phyloP scores from a whole-genome alignment of 1,140 invertebrate species.

The Diorhabda sublineata region DNA sequence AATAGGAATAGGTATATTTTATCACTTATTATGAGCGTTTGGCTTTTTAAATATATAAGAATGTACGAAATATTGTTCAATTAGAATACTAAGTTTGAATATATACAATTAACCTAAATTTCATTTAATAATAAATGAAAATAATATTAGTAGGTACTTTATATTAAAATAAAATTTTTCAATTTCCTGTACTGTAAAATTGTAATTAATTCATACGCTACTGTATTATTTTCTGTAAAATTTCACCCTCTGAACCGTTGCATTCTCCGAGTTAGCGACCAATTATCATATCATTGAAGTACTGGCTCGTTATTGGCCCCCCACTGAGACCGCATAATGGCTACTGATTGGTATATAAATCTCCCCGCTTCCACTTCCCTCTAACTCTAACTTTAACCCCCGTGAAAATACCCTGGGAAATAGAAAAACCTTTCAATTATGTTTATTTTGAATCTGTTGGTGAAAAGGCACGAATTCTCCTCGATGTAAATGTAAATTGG shows the following conservation, averaged over 20 bases:
- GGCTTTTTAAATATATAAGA: too few relatives aligned
- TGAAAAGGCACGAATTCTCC: conserved; percentile 6
- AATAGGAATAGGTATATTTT: too few relatives aligned
- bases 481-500: conserved; percentile 10
- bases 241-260: conserved; percentile 8
- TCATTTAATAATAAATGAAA: too few relatives aligned
- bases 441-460: conserved; percentile 11
- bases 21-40: too few relatives aligned
- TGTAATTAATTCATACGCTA: background rate
- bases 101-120: too few relatives aligned
- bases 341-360: conserved; percentile 24
- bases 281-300: conserved; percentile 29
- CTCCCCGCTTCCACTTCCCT: conserved; percentile 6
- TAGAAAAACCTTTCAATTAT: conserved; percentile 15
- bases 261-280: conserved; percentile 14
- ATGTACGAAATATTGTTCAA: too few relatives aligned
- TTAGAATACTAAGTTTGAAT: too few relatives aligned
- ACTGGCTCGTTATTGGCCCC: conserved; percentile 18
- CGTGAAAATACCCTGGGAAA: conserved; percentile 11
- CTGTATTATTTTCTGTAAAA: conserved; percentile 2
- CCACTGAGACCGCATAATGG: conserved; percentile 21
- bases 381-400: background rate
- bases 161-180: too few relatives aligned
- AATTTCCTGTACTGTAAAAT: too few relatives aligned
- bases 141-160: too few relatives aligned